Conservation (phyloP, 2,113 vertebrate species). For the Miniopterus natalensis region DNA sequence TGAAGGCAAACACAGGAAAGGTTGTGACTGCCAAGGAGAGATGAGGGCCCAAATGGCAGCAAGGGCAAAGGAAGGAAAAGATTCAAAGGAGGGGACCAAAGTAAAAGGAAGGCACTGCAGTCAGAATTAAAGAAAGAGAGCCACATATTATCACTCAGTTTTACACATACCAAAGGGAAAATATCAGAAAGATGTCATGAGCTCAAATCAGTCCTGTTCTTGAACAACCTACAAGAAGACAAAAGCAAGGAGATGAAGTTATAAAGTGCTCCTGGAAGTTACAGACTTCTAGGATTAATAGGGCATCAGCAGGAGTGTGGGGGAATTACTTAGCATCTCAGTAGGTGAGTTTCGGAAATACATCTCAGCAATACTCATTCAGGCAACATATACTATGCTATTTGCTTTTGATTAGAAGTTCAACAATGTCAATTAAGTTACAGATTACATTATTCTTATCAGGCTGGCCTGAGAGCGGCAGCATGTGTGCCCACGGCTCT, state of each 20-base stretch:
- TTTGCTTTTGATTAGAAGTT: background rate
- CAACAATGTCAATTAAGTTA: slow-evolving; percentile 1
- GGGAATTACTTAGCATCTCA: background rate
- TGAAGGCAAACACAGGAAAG: background rate
- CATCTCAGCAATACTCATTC: background rate
- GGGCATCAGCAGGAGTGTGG: background rate
- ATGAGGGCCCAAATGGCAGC: background rate
- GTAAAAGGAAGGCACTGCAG: background rate
- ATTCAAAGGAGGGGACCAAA: background rate
- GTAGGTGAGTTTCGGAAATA: background rate
- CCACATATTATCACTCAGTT: background rate
- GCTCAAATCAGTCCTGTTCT: background rate
- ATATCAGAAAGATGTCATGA: background rate
- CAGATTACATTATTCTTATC: background rate
- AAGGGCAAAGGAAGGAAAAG: background rate
- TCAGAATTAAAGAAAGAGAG: background rate
- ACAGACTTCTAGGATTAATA: slow-evolving; percentile 41
- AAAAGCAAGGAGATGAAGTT: background rate
- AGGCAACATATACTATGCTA: background rate
- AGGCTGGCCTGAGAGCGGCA: background rate
- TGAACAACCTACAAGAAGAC: background rate
- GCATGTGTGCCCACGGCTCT: background rate
- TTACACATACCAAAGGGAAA: background rate
- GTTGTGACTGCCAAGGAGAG: background rate
- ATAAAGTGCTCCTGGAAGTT: background rate